These are phyloP conservation scores for Pharmacophagus antenor DNA, from an alignment of 2,888 invertebrate species.

Conservation along the genomic window DNA sequence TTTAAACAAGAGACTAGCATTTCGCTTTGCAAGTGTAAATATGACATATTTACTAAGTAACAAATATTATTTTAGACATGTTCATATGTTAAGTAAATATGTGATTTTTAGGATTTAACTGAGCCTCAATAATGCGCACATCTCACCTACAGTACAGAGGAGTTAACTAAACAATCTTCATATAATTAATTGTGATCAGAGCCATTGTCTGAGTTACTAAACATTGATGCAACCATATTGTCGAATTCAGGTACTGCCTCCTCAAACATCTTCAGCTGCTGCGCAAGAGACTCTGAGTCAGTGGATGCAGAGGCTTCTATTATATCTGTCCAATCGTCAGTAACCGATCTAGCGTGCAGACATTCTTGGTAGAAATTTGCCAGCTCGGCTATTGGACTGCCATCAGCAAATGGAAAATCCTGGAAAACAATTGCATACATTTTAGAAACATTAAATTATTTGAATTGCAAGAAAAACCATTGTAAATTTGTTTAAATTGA, in stretches of 20 bases:
- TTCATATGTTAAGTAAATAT: background rate
- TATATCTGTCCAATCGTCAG: slow-evolving; percentile 57
- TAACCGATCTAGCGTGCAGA: slow-evolving; percentile 81
- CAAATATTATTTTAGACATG: background rate
- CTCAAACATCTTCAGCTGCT: slow-evolving; percentile 88
- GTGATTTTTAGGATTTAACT: background rate
- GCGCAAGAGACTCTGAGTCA: slow-evolving; percentile 81
- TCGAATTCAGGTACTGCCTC: slow-evolving; percentile 88
- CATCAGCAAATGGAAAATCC: slow-evolving; percentile 90
- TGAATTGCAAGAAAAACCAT: too few species aligned
- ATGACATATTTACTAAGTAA: background rate
- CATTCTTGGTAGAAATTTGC: slow-evolving; percentile 90
- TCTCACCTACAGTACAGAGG: background rate
- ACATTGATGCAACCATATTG: slow-evolving; percentile 86
- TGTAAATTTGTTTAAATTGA: too few species aligned
- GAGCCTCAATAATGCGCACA: background rate
- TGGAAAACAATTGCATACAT: slow-evolving; percentile 47
- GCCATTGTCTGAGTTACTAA: slow-evolving; percentile 67
- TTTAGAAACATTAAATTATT: background rate
- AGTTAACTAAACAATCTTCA: background rate
- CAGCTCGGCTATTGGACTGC: slow-evolving; percentile 86
- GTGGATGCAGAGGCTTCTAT: slow-evolving; percentile 44
- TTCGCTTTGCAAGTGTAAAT: background rate
- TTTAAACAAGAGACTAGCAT: background rate
- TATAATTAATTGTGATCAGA: slow-evolving; percentile 43